Percentiles rank a stretch among this genome's conserved stretches.
Conservation (phyloP, 2,797 vertebrate genomes). For the Remorina albescens region DNA sequence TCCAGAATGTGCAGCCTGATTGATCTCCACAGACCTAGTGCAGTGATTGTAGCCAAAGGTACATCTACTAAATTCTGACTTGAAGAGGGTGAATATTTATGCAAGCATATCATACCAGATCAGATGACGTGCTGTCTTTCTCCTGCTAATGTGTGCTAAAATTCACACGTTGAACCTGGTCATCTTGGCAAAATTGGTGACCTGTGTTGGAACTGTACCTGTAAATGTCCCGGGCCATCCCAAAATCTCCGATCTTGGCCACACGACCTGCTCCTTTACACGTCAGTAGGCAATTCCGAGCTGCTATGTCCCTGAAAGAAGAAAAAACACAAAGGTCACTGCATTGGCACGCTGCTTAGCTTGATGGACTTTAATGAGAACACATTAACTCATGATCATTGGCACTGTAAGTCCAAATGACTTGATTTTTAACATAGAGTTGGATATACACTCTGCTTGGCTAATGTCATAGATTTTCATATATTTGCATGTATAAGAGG, state of each 20-base stretch:
- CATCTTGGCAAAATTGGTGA: not conserved
- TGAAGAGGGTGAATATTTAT: too few species aligned
- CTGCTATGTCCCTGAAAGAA: slow-evolving; percentile 93
- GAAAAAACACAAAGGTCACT: slow-evolving; percentile 9
- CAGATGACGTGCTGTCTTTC: not conserved
- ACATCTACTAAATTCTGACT: too few species aligned
- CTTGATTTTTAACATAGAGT: not conserved
- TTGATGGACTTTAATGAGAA: not conserved
- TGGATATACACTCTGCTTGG: not conserved
- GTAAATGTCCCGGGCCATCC: slow-evolving; percentile 99
- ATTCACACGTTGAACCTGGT: not conserved
- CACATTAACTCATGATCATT: not conserved
- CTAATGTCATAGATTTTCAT: not conserved
- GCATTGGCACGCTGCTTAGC: not conserved
- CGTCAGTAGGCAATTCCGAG: slow-evolving; percentile 97
- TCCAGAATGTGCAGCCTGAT: too few species aligned
- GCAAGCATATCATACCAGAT: not conserved
- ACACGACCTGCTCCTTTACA: slow-evolving; percentile 93
- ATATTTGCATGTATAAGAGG: slow-evolving; percentile 49
- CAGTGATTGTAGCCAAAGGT: too few species aligned
- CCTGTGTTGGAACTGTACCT: slow-evolving; percentile 82
- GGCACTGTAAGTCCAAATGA: too few species aligned
- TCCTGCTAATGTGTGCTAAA: not conserved
- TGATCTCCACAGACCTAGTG: too few species aligned
- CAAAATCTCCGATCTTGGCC: slow-evolving; percentile 99